Conservation (phyloP, 2,797 vertebrate species). For the Danio tinwini region DNA sequence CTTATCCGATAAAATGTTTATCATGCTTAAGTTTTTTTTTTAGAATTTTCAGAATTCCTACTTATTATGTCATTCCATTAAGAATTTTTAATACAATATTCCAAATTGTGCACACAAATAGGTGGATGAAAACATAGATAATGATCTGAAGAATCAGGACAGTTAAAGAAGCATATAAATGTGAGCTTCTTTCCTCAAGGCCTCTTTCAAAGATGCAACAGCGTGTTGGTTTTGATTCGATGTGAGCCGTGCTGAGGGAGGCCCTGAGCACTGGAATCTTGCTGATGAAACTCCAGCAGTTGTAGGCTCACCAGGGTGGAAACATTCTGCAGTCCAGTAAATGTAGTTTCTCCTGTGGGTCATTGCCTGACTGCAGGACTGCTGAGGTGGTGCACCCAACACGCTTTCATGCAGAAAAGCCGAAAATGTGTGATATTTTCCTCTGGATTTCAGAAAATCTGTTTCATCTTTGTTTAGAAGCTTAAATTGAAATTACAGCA, state of each 20-base stretch:
- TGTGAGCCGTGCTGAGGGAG: slow-evolving; percentile 15
- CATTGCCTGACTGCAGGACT: slow-evolving; percentile 29
- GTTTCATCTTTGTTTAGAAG: slow-evolving; percentile 12
- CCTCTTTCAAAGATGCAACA: slow-evolving; percentile 30
- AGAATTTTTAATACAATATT: too few relatives aligned
- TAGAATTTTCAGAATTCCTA: too few relatives aligned
- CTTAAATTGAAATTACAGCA: not conserved
- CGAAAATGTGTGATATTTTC: not conserved
- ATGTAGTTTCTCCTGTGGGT: slow-evolving; percentile 44
- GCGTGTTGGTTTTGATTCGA: slow-evolving; percentile 11
- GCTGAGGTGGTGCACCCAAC: slow-evolving; percentile 27
- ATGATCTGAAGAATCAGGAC: slow-evolving; percentile 6
- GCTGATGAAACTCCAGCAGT: slow-evolving; percentile 40
- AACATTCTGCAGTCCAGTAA: slow-evolving; percentile 30
- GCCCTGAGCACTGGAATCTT: slow-evolving; percentile 24
- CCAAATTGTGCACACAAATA: too few relatives aligned
- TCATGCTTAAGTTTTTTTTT: too few relatives aligned
- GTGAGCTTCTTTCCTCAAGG: slow-evolving; percentile 10
- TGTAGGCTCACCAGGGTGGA: slow-evolving; percentile 30
- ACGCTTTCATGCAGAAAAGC: slow-evolving; percentile 19
- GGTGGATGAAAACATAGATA: not conserved
- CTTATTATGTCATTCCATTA: too few relatives aligned
- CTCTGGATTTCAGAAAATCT: not conserved
- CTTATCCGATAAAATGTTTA: too few relatives aligned
- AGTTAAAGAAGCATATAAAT: slow-evolving; percentile 18